A percentile compares a stretch with the other conserved stretches of the same genome.
Evolutionary conservation across 2,113 vertebrate genomes (phyloP).

Genomic region (Serinus canaria): DNA sequence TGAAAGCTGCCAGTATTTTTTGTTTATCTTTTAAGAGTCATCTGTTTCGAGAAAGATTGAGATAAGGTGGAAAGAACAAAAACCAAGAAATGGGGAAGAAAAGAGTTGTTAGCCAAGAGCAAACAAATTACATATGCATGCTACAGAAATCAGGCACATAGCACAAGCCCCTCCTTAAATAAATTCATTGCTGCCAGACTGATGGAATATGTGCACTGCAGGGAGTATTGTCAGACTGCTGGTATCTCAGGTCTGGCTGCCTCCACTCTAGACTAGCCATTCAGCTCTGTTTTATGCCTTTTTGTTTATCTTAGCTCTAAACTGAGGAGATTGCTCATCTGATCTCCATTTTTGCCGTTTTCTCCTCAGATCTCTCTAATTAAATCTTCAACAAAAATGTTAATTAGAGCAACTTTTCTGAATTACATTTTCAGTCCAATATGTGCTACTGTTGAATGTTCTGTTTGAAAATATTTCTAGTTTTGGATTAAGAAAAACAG

Average conservation of each 20-base stretch:
- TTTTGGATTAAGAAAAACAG: not conserved
- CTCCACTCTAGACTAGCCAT: not conserved
- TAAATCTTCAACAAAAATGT: not conserved
- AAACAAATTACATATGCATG: constrained; percentile 47
- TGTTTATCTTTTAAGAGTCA: constrained; percentile 53
- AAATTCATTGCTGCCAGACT: not conserved
- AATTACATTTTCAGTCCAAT: not conserved
- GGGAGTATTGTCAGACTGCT: not conserved
- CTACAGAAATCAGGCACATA: not conserved
- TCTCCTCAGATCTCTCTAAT: not conserved
- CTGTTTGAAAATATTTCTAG: not conserved
- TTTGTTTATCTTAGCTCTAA: not conserved
- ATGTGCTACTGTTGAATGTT: not conserved
- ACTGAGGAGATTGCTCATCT: not conserved
- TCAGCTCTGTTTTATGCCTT: not conserved
- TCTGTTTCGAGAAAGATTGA: constrained; percentile 47
- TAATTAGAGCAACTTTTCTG: not conserved
- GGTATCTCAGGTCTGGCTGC: not conserved
- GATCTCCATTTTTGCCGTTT: not conserved
- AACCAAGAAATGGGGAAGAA: not conserved
- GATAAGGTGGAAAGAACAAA: not conserved
- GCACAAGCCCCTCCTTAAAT: not conserved
- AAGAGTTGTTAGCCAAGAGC: not conserved
- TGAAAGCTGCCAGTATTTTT: constrained; percentile 48
- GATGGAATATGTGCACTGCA: not conserved